Evolutionary conservation across 2,797 vertebrate genomes (phyloP), one percentile per base, ranked within the genome.

Genomic region (Eptatretus atami): DNA sequence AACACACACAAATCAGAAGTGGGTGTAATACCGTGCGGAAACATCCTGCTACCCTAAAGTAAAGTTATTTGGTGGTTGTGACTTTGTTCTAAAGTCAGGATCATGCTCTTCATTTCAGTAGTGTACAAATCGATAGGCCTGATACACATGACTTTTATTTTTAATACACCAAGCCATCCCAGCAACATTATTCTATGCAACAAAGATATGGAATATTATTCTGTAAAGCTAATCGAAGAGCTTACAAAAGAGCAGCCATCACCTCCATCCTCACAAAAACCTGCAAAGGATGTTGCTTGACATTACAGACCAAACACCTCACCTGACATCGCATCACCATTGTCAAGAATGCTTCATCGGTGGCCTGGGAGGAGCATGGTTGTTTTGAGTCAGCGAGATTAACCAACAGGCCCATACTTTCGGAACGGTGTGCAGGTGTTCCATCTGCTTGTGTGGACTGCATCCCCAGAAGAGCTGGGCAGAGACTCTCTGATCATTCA

Each of bases 321-420:
- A 93, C 90, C 77, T 96, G 90, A 72, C 87, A 95, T 74, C 90
- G 95, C 19, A 93, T 70, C 1, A 96, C 67, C 75, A 81, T 88
- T 53, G 94, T 82, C 6, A 96, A 95, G 77, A 96, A 95, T 72
- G 86, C 76, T 0, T 96, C 86, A 0, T 88, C 85, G 0, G 84
- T 79, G 63, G 88, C 83, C 0, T 72, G 70, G 66, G 31, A 76
- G 31, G 31, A 44, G 31, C 31, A 44, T 44, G 31, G 31, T 44
- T 44, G 9, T 25, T 61, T 9, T 10, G 57, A 24, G 57, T n/a
- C 57, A 72, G 71, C 79, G 0, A 71, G 71, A 10, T 70, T 79
- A 11, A 80, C 76, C 77, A 81, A 73, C 53, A 93, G 76, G 68
- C 74, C 85, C 52, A 76, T 77, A 68, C 86, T 78, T n/a, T 24